Conservation (phyloP, 2,797 vertebrate genomes). For the Morelia viridis region DNA sequence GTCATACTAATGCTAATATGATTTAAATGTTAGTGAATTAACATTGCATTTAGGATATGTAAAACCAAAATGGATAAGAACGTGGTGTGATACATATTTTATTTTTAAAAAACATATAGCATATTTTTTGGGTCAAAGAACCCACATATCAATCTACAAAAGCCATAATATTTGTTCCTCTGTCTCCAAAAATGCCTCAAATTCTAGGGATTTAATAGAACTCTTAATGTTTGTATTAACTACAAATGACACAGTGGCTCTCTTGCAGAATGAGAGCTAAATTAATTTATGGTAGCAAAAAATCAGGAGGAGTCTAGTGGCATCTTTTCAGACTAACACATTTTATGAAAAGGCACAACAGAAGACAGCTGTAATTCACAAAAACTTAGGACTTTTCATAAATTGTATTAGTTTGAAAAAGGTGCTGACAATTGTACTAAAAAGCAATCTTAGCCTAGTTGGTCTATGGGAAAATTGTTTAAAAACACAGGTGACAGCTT, state of each 20-base stretch:
- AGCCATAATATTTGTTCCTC: neutral
- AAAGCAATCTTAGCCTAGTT: neutral
- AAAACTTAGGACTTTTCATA: neutral
- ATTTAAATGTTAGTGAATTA: neutral
- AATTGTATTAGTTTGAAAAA: neutral
- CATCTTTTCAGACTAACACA: neutral
- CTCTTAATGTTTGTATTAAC: neutral
- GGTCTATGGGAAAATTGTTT: neutral
- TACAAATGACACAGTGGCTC: neutral
- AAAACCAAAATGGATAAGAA: neutral
- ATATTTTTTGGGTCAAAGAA: neutral
- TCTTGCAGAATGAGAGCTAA: neutral
- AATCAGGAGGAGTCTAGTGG: neutral
- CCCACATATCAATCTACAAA: neutral
- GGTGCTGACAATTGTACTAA: neutral
- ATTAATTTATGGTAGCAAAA: neutral
- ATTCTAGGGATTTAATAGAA: neutral
- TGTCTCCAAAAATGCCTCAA: neutral
- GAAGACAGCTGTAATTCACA: neutral
- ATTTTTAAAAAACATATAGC: neutral
- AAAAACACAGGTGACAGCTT: neutral
- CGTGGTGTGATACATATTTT: neutral
- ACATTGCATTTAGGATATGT: neutral
- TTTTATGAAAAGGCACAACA: neutral
- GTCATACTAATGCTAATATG: neutral